Percentiles rank a stretch among this genome's conserved stretches.
phyloP scores from a whole-genome alignment of 1,140 invertebrate genomes.

The Zaprionus vittiger region DNA sequence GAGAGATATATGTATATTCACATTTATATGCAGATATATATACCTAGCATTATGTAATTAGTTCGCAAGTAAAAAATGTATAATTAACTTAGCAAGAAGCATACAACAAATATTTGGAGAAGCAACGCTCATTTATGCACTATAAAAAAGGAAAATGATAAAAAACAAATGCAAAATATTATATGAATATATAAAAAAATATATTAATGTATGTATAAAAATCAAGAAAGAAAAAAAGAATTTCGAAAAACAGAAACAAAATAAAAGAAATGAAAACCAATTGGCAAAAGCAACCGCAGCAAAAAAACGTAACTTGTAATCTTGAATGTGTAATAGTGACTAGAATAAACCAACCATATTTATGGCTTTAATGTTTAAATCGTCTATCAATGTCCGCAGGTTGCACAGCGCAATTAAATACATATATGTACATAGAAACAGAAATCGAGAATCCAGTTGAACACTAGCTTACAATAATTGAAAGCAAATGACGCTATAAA shows the following conservation, averaged over 20 bases:
- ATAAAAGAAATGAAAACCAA: slow-evolving; percentile 10
- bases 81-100: slow-evolving; percentile 75
- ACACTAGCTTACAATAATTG: slow-evolving; percentile 1
- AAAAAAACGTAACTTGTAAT: slow-evolving; percentile 47
- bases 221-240: slow-evolving; percentile 3
- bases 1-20: slow-evolving; percentile 52
- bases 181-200: slow-evolving; percentile 26
- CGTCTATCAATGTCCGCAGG: slow-evolving; percentile 1
- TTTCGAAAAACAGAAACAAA: slow-evolving; percentile 4
- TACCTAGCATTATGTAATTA: slow-evolving; percentile 78
- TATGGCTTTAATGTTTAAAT: slow-evolving; percentile 77
- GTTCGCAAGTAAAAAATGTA: slow-evolving; percentile 63
- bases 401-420: slow-evolving; percentile 4
- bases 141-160: slow-evolving; percentile 40
- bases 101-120: slow-evolving; percentile 62
- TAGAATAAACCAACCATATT: slow-evolving; percentile 78
- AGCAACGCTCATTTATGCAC: slow-evolving; percentile 50
- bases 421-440: not conserved
- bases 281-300: slow-evolving; percentile 46
- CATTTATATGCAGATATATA: slow-evolving; percentile 51
- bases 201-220: slow-evolving; percentile 49
- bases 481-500: not conserved
- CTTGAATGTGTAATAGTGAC: slow-evolving; percentile 67
- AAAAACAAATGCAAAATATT: slow-evolving; percentile 31
- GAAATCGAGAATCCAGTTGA: not conserved